These are phyloP conservation scores for Ostrea denselamellosa DNA, from an alignment of 1,140 invertebrate species.

Conservation along the genomic window DNA sequence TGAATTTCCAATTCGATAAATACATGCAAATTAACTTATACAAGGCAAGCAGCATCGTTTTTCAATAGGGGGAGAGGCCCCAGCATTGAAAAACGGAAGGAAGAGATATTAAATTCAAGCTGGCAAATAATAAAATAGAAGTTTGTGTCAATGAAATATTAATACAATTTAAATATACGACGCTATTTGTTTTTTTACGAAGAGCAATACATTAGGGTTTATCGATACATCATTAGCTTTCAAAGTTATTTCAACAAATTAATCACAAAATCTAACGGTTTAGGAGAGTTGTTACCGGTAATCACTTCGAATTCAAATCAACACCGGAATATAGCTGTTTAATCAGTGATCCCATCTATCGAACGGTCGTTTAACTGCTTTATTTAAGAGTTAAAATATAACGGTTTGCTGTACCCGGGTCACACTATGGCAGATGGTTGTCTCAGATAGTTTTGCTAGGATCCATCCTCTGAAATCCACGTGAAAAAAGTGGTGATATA, in stretches of 20 bases:
- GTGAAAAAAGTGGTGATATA: neutral
- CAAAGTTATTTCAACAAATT: neutral
- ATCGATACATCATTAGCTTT: neutral
- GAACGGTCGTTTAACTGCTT: neutral
- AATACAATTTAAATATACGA: too few species aligned
- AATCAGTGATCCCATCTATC: neutral
- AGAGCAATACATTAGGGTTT: neutral
- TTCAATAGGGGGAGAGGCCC: too few species aligned
- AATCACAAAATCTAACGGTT: neutral
- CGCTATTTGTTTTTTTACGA: too few species aligned
- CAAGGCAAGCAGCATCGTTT: too few species aligned
- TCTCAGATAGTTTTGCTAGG: neutral
- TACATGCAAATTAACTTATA: too few species aligned
- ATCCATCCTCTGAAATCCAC: neutral
- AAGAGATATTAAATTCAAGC: too few species aligned
- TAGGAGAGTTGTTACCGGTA: neutral
- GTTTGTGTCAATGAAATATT: too few species aligned
- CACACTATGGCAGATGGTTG: conserved; percentile 7
- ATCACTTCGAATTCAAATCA: neutral
- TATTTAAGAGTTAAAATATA: conserved; percentile 32
- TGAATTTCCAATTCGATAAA: too few species aligned
- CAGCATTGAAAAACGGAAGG: too few species aligned
- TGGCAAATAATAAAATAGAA: too few species aligned
- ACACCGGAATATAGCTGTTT: neutral
- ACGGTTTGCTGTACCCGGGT: neutral